These are phyloP conservation scores for Mylabris sibirica DNA, from an alignment of 2,888 invertebrate species.

Conservation along the genomic window DNA sequence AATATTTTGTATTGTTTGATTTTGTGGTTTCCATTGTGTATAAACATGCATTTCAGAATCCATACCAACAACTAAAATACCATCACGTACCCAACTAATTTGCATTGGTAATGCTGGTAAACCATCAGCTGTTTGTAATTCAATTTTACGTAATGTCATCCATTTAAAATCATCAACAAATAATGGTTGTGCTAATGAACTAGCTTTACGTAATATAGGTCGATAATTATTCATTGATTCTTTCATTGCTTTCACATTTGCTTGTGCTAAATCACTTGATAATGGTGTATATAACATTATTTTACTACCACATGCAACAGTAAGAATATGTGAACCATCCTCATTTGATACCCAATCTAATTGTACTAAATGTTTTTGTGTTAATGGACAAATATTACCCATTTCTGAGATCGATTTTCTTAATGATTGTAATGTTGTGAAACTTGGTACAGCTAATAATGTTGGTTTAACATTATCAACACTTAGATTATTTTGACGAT, in stretches of 20 bases:
- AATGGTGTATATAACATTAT: slow-evolving; percentile 93
- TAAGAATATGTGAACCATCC: slow-evolving; percentile 97
- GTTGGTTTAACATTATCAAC: slow-evolving; percentile 58
- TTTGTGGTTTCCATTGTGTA: slow-evolving; percentile 93
- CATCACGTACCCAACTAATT: slow-evolving; percentile 97
- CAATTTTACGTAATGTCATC: slow-evolving; percentile 94
- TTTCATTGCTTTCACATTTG: slow-evolving; percentile 78
- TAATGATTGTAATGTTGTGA: slow-evolving; percentile 86
- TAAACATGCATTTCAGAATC: slow-evolving; percentile 99
- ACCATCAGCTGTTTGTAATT: slow-evolving; percentile 92
- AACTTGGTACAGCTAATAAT: slow-evolving; percentile 86
- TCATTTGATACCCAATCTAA: slow-evolving; percentile 99
- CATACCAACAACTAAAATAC: slow-evolving; percentile 98
- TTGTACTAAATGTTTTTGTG: slow-evolving; percentile 92
- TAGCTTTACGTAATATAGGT: slow-evolving; percentile 87
- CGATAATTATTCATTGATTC: slow-evolving; percentile 84
- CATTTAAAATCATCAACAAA: slow-evolving; percentile 93
- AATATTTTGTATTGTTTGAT: slow-evolving; percentile 44
- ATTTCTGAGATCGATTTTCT: slow-evolving; percentile 89
- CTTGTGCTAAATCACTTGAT: slow-evolving; percentile 93
- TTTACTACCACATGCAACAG: slow-evolving; percentile 94
- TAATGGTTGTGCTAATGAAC: slow-evolving; percentile 87
- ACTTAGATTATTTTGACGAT: slow-evolving; percentile 63
- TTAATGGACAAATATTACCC: slow-evolving; percentile 88
- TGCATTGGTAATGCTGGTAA: slow-evolving; percentile 97